These are phyloP conservation scores for Electrona antarctica DNA, from an alignment of 2,113 vertebrate species.

Conservation along the genomic window DNA sequence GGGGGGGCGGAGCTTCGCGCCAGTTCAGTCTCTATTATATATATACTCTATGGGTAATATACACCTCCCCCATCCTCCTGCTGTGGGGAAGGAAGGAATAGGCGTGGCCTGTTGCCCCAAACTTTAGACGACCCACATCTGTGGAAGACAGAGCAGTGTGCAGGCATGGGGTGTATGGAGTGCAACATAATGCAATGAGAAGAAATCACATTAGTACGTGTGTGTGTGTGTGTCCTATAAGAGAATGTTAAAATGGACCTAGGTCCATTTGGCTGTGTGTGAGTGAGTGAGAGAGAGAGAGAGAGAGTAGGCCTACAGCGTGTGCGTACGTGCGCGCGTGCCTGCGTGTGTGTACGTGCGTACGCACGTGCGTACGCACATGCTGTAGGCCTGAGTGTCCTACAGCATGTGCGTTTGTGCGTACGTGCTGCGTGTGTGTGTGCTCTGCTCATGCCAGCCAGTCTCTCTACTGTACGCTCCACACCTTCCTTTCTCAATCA, in stretches of 20 bases:
- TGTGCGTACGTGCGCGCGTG: neutral
- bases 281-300: neutral
- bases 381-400: no score
- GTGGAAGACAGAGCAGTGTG: neutral
- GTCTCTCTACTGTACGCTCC: neutral
- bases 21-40: no score
- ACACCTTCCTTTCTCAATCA: neutral
- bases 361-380: fast-evolving
- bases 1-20: no score
- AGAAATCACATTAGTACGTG: neutral
- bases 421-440: neutral
- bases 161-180: neutral
- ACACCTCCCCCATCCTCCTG: no score
- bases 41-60: no score
- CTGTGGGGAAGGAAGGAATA: no score
- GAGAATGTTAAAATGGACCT: no score
- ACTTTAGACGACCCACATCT: no score
- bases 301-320: neutral
- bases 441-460: neutral
- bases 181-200: neutral
- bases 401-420: no score
- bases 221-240: conserved; percentile 4
- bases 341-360: conserved; percentile 2
- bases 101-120: no score
- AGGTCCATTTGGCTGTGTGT: no score